Conservation (phyloP, 2,113 vertebrate species). For the Nasalis larvatus region DNA sequence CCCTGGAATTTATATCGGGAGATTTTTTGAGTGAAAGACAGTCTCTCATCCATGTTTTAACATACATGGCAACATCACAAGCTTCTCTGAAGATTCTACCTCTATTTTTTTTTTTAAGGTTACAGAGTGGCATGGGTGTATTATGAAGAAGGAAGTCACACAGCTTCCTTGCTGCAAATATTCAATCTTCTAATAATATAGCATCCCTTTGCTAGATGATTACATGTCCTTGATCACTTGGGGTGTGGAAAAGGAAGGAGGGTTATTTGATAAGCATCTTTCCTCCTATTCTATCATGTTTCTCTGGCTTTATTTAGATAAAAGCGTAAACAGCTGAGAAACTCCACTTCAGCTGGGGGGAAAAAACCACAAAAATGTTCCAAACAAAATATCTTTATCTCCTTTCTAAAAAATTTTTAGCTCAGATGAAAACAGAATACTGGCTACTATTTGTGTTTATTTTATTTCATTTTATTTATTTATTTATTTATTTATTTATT, state of each 20-base stretch:
- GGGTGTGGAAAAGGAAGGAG: neutral
- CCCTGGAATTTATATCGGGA: constrained; percentile 43
- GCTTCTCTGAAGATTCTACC: neutral
- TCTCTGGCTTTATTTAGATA: constrained; percentile 5
- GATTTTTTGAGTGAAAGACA: constrained; percentile 39
- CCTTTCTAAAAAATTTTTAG: neutral
- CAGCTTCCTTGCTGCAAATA: neutral
- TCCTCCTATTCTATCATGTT: neutral
- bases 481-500: no score
- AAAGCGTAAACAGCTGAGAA: neutral
- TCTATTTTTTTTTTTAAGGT: neutral
- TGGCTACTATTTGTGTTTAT: neutral
- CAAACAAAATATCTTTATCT: neutral
- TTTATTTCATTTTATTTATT: neutral
- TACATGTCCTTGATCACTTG: neutral
- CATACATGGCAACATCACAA: neutral
- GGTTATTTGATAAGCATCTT: neutral
- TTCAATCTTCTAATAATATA: neutral
- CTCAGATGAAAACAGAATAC: neutral
- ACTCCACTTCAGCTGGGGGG: neutral
- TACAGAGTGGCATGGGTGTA: neutral
- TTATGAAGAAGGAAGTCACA: neutral
- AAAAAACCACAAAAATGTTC: neutral
- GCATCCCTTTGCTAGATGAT: neutral
- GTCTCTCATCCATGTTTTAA: neutral